A percentile compares a stretch with the other conserved stretches of the same genome.
Evolutionary conservation across 1,140 invertebrate genomes (phyloP).

Genomic region (Leucophenga varia): DNA sequence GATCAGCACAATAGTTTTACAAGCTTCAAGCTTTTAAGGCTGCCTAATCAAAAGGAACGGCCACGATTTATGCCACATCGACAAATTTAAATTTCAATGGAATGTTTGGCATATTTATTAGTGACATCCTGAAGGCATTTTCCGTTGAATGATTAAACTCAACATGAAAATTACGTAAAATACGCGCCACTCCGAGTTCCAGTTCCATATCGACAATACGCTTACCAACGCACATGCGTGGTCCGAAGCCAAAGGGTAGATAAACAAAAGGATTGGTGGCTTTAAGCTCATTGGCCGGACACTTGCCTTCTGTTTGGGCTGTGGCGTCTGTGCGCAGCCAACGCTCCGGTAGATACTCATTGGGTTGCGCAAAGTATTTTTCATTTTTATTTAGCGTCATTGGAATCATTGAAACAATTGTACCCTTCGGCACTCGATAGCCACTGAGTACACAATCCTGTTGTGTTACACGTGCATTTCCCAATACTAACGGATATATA

Average conservation of each 20-base stretch:
- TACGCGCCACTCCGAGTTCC: slow-evolving; percentile 63
- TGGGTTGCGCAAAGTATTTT: slow-evolving; percentile 57
- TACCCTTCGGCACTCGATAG: slow-evolving; percentile 62
- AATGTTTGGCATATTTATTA: slow-evolving; percentile 40
- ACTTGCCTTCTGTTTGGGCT: slow-evolving; percentile 4
- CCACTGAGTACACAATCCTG: slow-evolving; percentile 60
- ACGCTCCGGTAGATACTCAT: slow-evolving; percentile 62
- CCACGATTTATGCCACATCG: slow-evolving; percentile 20
- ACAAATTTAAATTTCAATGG: slow-evolving; percentile 46
- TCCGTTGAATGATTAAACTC: slow-evolving; percentile 57
- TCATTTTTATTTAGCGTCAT: slow-evolving; percentile 53
- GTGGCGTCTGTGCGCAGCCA: slow-evolving; percentile 61
- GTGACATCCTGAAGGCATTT: slow-evolving; percentile 31
- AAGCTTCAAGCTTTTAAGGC: slow-evolving; percentile 60
- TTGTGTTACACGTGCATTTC: slow-evolving; percentile 55
- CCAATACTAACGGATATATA: slow-evolving; percentile 58
- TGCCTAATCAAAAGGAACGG: slow-evolving; percentile 65
- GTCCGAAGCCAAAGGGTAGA: slow-evolving; percentile 68
- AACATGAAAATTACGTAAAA: slow-evolving; percentile 61
- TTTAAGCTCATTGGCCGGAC: slow-evolving; percentile 34
- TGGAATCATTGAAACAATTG: slow-evolving; percentile 57
- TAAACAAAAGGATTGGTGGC: slow-evolving; percentile 63
- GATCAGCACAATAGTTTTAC: no score
- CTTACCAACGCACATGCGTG: slow-evolving; percentile 62
- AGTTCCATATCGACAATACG: slow-evolving; percentile 74